These are phyloP conservation scores for Girardia tigrina DNA, from an alignment of 2,888 invertebrate species.

Conservation along the genomic window DNA sequence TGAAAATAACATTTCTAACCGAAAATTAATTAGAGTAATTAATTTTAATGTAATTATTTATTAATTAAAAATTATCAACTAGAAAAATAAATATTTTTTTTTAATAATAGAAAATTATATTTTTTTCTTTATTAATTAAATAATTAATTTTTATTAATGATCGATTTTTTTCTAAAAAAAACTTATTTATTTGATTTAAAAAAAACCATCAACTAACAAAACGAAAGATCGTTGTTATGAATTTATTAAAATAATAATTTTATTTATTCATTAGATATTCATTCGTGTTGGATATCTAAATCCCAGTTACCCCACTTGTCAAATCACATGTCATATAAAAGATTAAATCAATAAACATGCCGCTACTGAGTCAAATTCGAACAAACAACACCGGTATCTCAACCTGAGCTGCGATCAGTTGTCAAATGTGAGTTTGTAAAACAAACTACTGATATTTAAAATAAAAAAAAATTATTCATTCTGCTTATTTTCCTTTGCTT, in stretches of 20 bases:
- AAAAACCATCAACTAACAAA: no score
- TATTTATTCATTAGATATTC: not conserved
- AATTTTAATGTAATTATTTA: no score
- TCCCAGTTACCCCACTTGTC: not conserved
- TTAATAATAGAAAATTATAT: no score
- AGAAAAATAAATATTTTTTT: no score
- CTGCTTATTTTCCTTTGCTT: not conserved
- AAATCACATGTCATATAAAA: not conserved
- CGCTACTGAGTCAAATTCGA: not conserved
- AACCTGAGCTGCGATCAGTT: not conserved
- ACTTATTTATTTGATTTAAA: no score
- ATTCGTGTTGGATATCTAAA: not conserved
- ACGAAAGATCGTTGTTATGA: not conserved
- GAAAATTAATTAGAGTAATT: no score
- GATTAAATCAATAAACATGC: not conserved
- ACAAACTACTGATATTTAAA: not conserved
- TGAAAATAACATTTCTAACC: no score
- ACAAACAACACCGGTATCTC: not conserved
- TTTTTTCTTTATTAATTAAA: no score
- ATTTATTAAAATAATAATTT: not conserved
- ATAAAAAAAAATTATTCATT: not conserved
- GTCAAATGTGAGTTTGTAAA: not conserved
- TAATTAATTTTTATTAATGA: no score
- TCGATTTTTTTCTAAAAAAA: no score
- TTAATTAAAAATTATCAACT: no score